Conservation (phyloP, 2,113 vertebrate genomes). For the Anguilla rostrata region DNA sequence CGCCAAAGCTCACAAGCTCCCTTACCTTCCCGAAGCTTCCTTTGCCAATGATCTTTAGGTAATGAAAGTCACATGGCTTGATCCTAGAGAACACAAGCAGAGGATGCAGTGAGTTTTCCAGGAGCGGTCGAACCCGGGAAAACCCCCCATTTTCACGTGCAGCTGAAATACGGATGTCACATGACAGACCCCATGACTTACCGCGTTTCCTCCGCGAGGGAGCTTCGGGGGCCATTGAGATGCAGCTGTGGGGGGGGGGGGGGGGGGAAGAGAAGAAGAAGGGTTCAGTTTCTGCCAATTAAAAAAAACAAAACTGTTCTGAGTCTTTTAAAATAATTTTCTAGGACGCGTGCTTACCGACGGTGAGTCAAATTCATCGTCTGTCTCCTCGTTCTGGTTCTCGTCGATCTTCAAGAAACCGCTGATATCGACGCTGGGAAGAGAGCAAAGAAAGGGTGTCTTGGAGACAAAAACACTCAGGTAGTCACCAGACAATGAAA, state of each 20-base stretch:
- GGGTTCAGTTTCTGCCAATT: background rate
- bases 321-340: background rate
- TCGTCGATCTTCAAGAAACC: conserved; percentile 72
- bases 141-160: background rate
- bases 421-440: conserved; percentile 65
- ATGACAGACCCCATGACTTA: conserved; percentile 51
- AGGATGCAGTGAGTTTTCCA: background rate
- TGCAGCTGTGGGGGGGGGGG: conserved; percentile 50
- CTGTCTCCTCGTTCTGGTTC: conserved; percentile 67
- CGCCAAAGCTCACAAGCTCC: background rate
- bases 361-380: conserved; percentile 33
- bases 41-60: conserved; percentile 78
- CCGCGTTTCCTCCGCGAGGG: conserved; percentile 70
- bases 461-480: background rate
- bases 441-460: conserved; percentile 10
- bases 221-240: conserved; percentile 53
- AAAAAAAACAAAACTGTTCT: background rate
- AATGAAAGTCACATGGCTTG: conserved; percentile 77
- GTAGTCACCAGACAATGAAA: background rate
- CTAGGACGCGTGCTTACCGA: conserved; percentile 44
- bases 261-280: background rate
- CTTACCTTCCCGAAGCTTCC: conserved; percentile 79
- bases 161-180: background rate
- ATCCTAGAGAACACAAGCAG: conserved; percentile 53
- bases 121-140: background rate